These are phyloP conservation scores for Pterois miles DNA, from an alignment of 2,797 vertebrate genomes.

Conservation along the genomic window DNA sequence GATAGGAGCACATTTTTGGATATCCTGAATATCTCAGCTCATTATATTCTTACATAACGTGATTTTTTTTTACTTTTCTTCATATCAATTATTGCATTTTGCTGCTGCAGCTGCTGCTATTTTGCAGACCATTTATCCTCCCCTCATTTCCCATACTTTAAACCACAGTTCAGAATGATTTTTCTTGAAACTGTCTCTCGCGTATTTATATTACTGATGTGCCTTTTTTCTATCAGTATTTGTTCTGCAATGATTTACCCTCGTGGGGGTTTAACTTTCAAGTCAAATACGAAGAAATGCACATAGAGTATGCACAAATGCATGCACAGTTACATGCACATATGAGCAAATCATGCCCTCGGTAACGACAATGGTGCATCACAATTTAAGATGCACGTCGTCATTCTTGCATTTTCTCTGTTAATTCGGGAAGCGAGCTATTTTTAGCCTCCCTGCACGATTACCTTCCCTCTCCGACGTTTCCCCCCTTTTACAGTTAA, in stretches of 20 bases:
- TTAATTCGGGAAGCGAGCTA: slow-evolving; percentile 22
- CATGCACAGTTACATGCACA: not conserved
- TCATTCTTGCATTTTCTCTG: slow-evolving; percentile 18
- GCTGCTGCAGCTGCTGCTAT: not conserved
- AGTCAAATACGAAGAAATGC: not conserved
- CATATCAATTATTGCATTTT: not conserved
- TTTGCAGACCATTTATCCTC: not conserved
- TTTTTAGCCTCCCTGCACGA: slow-evolving; percentile 19
- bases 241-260: not conserved
- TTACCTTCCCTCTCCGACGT: not conserved
- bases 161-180: not conserved
- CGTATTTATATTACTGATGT: not conserved
- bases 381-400: slow-evolving; percentile 30
- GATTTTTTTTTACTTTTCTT: not conserved
- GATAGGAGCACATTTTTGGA: not conserved
- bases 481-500: not conserved
- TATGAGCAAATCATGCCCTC: slow-evolving; percentile 5
- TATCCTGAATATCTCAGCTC: not conserved
- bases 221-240: not conserved
- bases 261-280: not conserved
- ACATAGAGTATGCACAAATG: not conserved
- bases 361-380: slow-evolving; percentile 19
- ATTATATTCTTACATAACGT: not conserved
- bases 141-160: not conserved
- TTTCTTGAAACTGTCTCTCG: not conserved